These are phyloP conservation scores for Orchesella flavescens DNA, from an alignment of 2,888 invertebrate genomes.

Conservation along the genomic window DNA sequence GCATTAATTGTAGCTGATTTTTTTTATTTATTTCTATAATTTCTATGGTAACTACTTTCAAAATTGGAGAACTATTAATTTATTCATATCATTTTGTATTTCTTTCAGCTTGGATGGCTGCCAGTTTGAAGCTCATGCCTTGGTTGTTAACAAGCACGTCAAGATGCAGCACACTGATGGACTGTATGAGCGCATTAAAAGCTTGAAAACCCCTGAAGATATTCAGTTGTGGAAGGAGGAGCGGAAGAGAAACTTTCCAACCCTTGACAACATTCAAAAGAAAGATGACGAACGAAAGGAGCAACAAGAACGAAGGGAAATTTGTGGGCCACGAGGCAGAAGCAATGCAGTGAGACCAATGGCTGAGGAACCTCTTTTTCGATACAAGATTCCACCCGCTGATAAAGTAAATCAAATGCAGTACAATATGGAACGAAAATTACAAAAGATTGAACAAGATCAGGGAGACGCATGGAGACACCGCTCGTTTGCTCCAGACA, in stretches of 20 bases:
- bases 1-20: no score
- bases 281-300: conserved; percentile 80
- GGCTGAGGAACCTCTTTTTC: neutral
- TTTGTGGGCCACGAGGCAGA: neutral
- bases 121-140: conserved; percentile 84
- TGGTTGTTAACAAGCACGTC: conserved; percentile 86
- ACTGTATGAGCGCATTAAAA: conserved; percentile 84
- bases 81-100: neutral
- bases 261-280: conserved; percentile 81
- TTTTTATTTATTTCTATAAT: neutral
- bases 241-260: conserved; percentile 85
- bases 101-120: conserved; percentile 83
- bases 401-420: neutral
- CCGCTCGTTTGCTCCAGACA: conserved; percentile 16
- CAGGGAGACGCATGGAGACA: conserved; percentile 38
- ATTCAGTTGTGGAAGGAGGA: conserved; percentile 89
- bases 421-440: neutral
- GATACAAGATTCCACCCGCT: conserved; percentile 18
- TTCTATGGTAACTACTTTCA: neutral
- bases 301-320: conserved; percentile 84
- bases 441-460: neutral
- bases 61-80: neutral
- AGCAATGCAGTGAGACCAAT: neutral
- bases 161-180: conserved; percentile 89
- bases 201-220: conserved; percentile 85